Conservation (phyloP, 2,888 invertebrate genomes). For the Nycteola revayana region DNA sequence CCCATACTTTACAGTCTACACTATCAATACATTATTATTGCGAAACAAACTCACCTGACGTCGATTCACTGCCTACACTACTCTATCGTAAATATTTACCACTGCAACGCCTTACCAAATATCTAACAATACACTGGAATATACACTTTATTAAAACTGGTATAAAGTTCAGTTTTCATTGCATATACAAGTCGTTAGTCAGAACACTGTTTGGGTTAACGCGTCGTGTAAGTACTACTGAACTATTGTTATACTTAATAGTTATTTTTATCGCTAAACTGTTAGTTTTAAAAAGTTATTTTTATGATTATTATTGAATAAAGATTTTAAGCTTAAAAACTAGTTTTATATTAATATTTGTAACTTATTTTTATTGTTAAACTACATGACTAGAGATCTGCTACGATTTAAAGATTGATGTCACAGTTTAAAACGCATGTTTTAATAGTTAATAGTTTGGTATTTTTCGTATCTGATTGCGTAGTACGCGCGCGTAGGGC, state of each 20-base stretch:
- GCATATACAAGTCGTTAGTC: conserved; percentile 31
- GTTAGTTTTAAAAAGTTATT: conserved; percentile 29
- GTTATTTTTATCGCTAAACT: conserved; percentile 52
- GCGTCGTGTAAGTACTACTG: conserved; percentile 39
- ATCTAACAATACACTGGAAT: conserved; percentile 25
- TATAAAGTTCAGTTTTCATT: conserved; percentile 25
- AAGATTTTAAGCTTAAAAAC: conserved; percentile 3
- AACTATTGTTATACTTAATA: conserved; percentile 52
- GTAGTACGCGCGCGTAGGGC: conserved; percentile 35
- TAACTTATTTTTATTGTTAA: no score
- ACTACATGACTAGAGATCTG: no score
- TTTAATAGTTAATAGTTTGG: neutral
- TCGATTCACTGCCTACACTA: conserved; percentile 28
- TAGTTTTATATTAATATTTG: neutral
- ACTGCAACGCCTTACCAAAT: conserved; percentile 42
- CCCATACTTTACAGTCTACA: conserved; percentile 1
- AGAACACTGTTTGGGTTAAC: conserved; percentile 42
- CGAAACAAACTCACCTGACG: conserved; percentile 38
- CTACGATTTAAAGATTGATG: no score
- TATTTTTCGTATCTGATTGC: conserved; percentile 13
- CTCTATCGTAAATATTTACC: conserved; percentile 46
- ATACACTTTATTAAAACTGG: conserved; percentile 15
- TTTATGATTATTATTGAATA: conserved; percentile 43
- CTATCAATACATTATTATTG: conserved; percentile 23
- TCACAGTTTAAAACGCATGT: no score